Conservation (phyloP, 2,797 vertebrate genomes). For the Helicolenus hilgendorfi region DNA sequence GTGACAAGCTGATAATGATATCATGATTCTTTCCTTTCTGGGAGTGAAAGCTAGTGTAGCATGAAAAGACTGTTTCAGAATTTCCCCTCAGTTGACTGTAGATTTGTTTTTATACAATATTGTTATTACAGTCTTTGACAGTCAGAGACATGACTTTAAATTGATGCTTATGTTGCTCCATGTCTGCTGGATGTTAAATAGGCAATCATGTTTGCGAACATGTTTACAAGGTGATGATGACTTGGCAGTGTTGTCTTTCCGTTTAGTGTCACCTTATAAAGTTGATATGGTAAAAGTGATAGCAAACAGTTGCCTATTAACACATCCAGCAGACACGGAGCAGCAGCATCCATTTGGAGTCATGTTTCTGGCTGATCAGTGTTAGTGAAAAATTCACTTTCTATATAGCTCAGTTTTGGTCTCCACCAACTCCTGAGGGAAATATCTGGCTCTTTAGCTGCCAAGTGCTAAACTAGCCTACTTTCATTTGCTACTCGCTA, state of each 20-base stretch:
- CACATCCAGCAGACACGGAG: not conserved
- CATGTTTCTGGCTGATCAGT: not conserved
- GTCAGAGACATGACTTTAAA: not conserved
- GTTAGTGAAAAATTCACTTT: not conserved
- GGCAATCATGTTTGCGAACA: not conserved
- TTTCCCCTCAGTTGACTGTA: not conserved
- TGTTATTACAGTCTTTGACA: not conserved
- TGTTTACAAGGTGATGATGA: not conserved
- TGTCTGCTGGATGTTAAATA: not conserved
- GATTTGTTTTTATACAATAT: not conserved
- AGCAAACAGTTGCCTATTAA: not conserved
- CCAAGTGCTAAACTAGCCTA: not conserved
- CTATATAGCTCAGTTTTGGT: not conserved
- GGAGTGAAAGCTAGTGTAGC: not conserved
- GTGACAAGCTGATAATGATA: slow-evolving; percentile 37
- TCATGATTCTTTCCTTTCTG: slow-evolving; percentile 10
- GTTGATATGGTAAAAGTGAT: not conserved
- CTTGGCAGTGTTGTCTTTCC: too few relatives aligned
- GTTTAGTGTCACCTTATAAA: not conserved
- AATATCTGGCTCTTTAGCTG: not conserved
- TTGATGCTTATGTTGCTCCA: not conserved
- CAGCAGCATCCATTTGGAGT: not conserved
- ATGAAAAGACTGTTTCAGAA: not conserved
- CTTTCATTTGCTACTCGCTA: not conserved
- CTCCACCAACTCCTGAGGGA: not conserved